Percentiles rank a stretch among this genome's conserved stretches.
These are phyloP conservation scores for Cyprinodon variegatus DNA, from an alignment of 2,113 vertebrate species.

Conservation along the genomic window DNA sequence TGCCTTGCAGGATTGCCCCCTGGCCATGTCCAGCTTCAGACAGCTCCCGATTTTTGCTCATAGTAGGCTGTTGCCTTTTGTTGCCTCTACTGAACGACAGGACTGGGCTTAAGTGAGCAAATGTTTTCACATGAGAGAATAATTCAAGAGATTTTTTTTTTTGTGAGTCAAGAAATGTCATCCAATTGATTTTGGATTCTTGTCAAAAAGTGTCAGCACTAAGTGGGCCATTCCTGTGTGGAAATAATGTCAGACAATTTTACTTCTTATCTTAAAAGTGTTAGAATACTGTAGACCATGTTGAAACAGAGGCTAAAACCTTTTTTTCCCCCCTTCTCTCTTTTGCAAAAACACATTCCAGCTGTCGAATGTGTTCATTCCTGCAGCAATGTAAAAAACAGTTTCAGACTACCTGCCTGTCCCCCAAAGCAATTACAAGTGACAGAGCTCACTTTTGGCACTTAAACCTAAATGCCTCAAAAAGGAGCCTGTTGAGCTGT, in stretches of 20 bases:
- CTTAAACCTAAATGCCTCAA: slow-evolving; percentile 18
- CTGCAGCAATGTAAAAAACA: slow-evolving; percentile 40
- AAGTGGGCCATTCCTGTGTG: background rate
- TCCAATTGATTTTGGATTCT: background rate
- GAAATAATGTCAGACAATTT: slow-evolving; percentile 23
- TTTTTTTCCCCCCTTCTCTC: background rate
- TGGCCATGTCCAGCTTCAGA: slow-evolving; percentile 49
- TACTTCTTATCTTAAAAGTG: slow-evolving; percentile 6
- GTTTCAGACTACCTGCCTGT: slow-evolving; percentile 45
- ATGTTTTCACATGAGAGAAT: slow-evolving; percentile 7
- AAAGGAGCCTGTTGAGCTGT: slow-evolving; percentile 35
- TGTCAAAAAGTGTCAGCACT: background rate
- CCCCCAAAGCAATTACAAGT: slow-evolving; percentile 50
- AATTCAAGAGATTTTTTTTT: slow-evolving; percentile 7
- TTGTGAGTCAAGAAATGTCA: background rate
- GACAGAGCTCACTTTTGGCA: slow-evolving; percentile 34
- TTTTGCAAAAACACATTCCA: slow-evolving; percentile 54
- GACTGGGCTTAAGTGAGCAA: slow-evolving; percentile 12
- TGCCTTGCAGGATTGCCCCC: slow-evolving; percentile 19
- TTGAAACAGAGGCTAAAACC: slow-evolving; percentile 2
- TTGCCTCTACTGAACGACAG: slow-evolving; percentile 17
- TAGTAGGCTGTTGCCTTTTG: slow-evolving; percentile 23
- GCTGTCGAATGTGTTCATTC: slow-evolving; percentile 52
- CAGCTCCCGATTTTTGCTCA: slow-evolving; percentile 65
- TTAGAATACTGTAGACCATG: slow-evolving; percentile 17